Base-by-base conservation (phyloP, 2,113 vertebrate genomes). In the Abramis brama region DNA sequence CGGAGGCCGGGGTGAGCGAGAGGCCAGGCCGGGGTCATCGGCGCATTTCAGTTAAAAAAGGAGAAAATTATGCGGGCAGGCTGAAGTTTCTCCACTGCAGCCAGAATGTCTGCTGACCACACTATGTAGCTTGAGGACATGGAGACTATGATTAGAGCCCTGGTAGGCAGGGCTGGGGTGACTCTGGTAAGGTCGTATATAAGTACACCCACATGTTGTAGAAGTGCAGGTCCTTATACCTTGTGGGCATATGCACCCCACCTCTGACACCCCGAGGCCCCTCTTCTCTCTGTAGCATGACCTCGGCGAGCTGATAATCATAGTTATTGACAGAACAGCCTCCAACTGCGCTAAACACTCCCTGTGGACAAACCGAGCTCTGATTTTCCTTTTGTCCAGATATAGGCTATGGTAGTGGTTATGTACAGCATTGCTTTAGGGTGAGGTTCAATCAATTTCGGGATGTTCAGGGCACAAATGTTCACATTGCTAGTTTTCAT, bases 121-220 rank as follows among this genome's bases (percentile, higher is more conserved):
- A 84, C 71, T 21, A 12, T 77, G 76, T 88, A 79, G 87, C 89
- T 85, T 8, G 79, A 90, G 89, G 89, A 88, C 87, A 88, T 87
- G 78, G 45, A 79, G 85, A 45, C 82, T 80, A 86, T 90, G 82
- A 85, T 86, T 86, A 87, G 87, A 85, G 83, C 68, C 73, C 79
- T 79, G 85, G 82, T 86, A 74, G 85, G 70, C 60, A 83, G 60
- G 64, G 79, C 73, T 60, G 73, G 87, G 89, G 80, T 89, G 86
- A 89, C 71, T 76, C 84, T 87, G 84, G 77, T 86, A 79, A 88
- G 89, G 87, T 86, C 83, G 19, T 25, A 74, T 84, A 85, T 88
- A 90, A 90, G 83, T 87, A 85, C 87, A 87, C 89, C 87, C 89
- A 90, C 87, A 90, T 90, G 89, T 87, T 85, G 23, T 55, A 79